Evolutionary conservation across 2,797 vertebrate genomes (phyloP).

Genomic region (Hyperoplus immaculatus): DNA sequence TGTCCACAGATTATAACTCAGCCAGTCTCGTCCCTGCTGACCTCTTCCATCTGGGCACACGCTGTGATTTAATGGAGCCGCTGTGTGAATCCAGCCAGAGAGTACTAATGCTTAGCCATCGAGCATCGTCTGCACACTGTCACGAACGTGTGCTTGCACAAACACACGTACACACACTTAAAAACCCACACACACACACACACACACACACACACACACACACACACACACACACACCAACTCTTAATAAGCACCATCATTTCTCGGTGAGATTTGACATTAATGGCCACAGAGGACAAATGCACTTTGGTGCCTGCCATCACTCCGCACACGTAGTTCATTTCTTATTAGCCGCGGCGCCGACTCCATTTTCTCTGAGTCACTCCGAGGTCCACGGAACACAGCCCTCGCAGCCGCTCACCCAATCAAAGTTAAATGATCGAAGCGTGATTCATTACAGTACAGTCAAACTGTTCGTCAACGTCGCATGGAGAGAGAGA

Average conservation of each 20-base stretch:
- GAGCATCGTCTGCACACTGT: slow-evolving; percentile 20
- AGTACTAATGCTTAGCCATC: slow-evolving; percentile 33
- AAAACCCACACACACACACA: too few species aligned
- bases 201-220: too few species aligned
- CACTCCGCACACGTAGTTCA: slow-evolving; percentile 53
- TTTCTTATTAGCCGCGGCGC: slow-evolving; percentile 62
- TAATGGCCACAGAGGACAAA: slow-evolving; percentile 71
- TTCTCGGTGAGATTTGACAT: slow-evolving; percentile 62
- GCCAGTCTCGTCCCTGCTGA: slow-evolving; percentile 50
- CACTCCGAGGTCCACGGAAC: slow-evolving; percentile 57
- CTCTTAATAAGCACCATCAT: slow-evolving; percentile 58
- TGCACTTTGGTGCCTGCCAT: slow-evolving; percentile 48
- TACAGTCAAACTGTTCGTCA: slow-evolving; percentile 60
- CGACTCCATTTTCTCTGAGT: slow-evolving; percentile 66
- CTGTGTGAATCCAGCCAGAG: slow-evolving; percentile 25
- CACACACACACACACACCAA: slow-evolving; percentile 4
- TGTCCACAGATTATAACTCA: slow-evolving; percentile 46
- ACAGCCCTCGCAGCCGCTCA: slow-evolving; percentile 43
- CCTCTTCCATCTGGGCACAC: slow-evolving; percentile 49
- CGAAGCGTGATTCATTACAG: slow-evolving; percentile 66
- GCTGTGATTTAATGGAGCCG: slow-evolving; percentile 61
- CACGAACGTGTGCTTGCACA: neutral
- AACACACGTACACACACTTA: slow-evolving; percentile 2
- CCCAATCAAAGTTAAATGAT: slow-evolving; percentile 71
- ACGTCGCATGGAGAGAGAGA: neutral